Conservation (phyloP, 2,113 vertebrate genomes). For the Eulacestoma nigropectus region DNA sequence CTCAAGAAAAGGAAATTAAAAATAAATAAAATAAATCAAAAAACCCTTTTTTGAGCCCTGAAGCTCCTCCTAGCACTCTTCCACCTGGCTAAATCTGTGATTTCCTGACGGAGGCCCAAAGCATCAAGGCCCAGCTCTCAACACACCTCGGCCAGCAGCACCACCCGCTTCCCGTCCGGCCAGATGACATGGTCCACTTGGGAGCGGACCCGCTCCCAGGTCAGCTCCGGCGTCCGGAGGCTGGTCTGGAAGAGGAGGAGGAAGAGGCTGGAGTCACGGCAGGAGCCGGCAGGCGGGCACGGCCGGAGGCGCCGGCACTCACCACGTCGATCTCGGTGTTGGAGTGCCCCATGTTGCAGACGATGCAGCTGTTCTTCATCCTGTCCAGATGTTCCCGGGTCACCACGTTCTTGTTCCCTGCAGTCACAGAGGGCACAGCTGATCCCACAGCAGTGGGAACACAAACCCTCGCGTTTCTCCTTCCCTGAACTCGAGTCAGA, state of each 20-base stretch:
- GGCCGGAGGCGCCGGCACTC: neutral
- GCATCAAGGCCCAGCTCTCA: fast-evolving
- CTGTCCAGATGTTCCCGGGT: constrained; percentile 93
- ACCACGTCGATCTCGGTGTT: constrained; percentile 99
- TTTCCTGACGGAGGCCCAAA: neutral
- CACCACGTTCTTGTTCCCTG: constrained; percentile 98
- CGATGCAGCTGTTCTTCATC: constrained; percentile 98
- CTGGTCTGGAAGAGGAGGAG: constrained; percentile 79
- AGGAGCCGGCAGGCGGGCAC: fast-evolving
- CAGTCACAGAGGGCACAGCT: neutral
- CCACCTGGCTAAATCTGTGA: neutral
- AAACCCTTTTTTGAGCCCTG: neutral
- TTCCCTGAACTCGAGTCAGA: neutral
- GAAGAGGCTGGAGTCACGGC: neutral
- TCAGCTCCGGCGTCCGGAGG: constrained; percentile 94
- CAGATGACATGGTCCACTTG: constrained; percentile 98
- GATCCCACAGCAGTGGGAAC: neutral
- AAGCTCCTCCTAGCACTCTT: neutral
- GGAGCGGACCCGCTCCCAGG: constrained; percentile 96
- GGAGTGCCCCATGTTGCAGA: constrained; percentile 99
- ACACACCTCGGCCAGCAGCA: constrained; percentile 92
- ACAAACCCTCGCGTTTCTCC: neutral
- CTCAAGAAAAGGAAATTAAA: neutral
- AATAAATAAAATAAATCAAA: neutral
- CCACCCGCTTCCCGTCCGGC: constrained; percentile 95